Conservation (phyloP, 2,113 vertebrate species). For the Saccopteryx bilineata region DNA sequence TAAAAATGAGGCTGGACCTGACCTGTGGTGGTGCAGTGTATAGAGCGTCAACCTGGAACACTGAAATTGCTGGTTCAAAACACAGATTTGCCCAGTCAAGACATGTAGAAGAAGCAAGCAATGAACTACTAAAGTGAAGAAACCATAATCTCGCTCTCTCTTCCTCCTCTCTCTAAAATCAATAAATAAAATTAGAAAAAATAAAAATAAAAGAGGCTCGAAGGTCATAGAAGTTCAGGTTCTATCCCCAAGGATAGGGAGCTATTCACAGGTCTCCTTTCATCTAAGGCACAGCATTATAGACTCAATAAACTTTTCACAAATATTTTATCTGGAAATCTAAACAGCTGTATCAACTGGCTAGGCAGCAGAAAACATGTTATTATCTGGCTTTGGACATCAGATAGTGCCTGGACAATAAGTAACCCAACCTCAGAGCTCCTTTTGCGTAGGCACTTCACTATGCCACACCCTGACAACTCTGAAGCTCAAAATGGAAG, state of each 20-base stretch:
- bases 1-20: too few relatives aligned
- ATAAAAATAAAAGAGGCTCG: background rate
- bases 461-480: background rate
- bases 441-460: background rate
- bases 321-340: background rate
- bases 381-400: background rate
- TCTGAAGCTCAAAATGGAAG: background rate
- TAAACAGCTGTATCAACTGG: background rate
- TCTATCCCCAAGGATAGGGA: background rate
- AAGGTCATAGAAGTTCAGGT: background rate
- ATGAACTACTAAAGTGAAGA: too few relatives aligned
- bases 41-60: too few relatives aligned
- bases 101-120: too few relatives aligned
- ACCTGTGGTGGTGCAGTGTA: too few relatives aligned
- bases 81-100: too few relatives aligned
- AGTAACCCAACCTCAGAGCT: background rate
- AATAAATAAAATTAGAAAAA: too few relatives aligned
- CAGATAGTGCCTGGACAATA: background rate
- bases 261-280: slow-evolving; percentile 20
- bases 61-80: too few relatives aligned
- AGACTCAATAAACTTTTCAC: background rate
- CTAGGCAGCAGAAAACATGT: background rate
- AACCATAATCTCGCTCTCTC: too few relatives aligned
- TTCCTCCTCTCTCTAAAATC: too few relatives aligned
- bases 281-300: background rate